These are phyloP conservation scores for Danionella dracula DNA, from an alignment of 2,797 vertebrate species.

Conservation along the genomic window DNA sequence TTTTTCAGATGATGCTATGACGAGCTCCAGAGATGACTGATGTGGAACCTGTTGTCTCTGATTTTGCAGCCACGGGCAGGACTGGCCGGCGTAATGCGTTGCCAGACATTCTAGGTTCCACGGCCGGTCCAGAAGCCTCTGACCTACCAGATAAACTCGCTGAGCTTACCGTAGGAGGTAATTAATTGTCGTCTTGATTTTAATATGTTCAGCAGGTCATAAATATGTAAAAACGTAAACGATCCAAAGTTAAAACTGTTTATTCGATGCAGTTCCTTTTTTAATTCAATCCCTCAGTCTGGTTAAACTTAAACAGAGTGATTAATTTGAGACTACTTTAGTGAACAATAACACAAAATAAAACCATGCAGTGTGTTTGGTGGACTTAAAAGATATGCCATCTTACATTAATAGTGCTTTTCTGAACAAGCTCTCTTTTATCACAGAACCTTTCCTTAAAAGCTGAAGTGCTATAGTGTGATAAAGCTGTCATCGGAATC, in stretches of 20 bases:
- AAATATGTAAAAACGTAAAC: too few relatives aligned
- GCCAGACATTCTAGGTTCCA: slow-evolving; percentile 76
- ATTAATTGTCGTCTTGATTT: not conserved
- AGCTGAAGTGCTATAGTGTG: slow-evolving; percentile 14
- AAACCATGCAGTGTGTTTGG: not conserved
- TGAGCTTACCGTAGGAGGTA: slow-evolving; percentile 73
- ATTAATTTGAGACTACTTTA: not conserved
- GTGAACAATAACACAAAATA: not conserved
- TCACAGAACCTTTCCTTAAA: slow-evolving; percentile 11
- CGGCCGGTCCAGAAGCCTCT: slow-evolving; percentile 58
- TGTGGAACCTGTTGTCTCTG: slow-evolving; percentile 76
- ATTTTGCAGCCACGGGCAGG: slow-evolving; percentile 78
- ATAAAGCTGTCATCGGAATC: not conserved
- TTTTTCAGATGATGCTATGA: slow-evolving; percentile 77
- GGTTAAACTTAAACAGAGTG: not conserved
- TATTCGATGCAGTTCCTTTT: too few relatives aligned
- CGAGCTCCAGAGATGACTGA: slow-evolving; percentile 80
- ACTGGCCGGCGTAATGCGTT: slow-evolving; percentile 81
- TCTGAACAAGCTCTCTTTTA: not conserved
- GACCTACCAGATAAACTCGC: slow-evolving; percentile 75
- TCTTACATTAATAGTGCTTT: not conserved
- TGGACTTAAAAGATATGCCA: not conserved
- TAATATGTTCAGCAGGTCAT: too few relatives aligned
- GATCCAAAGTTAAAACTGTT: too few relatives aligned
- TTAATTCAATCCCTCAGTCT: not conserved